Evolutionary conservation across 2,113 vertebrate species (phyloP).

Genomic region (Lamprologus lemairii): DNA sequence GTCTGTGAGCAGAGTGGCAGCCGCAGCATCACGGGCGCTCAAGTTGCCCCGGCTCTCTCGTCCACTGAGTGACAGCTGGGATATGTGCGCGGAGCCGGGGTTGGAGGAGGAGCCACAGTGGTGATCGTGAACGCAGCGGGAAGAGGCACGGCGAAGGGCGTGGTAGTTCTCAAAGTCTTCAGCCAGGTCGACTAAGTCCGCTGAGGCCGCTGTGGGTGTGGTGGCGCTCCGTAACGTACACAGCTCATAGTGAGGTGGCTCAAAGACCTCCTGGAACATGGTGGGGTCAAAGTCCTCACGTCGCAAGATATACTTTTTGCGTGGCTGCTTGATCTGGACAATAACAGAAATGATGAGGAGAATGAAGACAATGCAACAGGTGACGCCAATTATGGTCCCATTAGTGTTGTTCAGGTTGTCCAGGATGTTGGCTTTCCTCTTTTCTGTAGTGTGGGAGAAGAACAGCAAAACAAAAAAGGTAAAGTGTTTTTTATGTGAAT

Average conservation of each 20-base stretch:
- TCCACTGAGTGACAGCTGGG: conserved; percentile 74
- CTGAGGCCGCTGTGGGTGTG: conserved; percentile 71
- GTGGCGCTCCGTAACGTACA: conserved; percentile 87
- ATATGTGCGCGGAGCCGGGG: conserved; percentile 58
- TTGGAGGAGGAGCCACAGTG: conserved; percentile 85
- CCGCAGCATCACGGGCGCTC: conserved; percentile 76
- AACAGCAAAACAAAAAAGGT: neutral
- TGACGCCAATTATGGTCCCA: conserved; percentile 92
- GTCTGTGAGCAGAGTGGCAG: conserved; percentile 82
- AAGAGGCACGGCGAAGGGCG: conserved; percentile 89
- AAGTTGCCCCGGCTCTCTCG: conserved; percentile 91
- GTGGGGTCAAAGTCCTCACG: conserved; percentile 95
- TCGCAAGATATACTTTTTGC: conserved; percentile 93
- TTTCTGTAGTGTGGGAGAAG: conserved; percentile 71
- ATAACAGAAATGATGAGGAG: conserved; percentile 91
- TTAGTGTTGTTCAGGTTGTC: conserved; percentile 98
- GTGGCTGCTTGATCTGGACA: conserved; percentile 97
- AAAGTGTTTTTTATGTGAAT: neutral
- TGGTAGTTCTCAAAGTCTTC: conserved; percentile 96
- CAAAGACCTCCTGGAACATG: conserved; percentile 97
- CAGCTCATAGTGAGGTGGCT: conserved; percentile 94
- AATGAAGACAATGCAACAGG: conserved; percentile 93
- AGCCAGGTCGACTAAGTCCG: conserved; percentile 87
- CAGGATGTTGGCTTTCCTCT: conserved; percentile 89
- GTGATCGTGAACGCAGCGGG: conserved; percentile 93